Base-by-base conservation (phyloP, 2,113 vertebrate species). In the Myotis brandtii region DNA sequence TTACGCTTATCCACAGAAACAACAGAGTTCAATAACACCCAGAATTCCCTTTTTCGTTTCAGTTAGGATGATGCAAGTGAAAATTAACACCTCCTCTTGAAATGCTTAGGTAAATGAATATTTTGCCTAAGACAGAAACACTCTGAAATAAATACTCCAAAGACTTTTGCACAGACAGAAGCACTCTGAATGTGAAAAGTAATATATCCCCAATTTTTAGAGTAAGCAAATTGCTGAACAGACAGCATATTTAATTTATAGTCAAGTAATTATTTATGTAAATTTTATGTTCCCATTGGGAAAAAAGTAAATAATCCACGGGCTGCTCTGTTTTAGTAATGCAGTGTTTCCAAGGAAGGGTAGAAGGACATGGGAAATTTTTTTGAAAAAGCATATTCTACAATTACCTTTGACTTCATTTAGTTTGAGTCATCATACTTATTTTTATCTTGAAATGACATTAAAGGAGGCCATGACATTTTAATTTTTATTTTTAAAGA, bases 161-260 rank as follows among this genome's bases (percentile, higher is more conserved):
- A 94, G 46, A 70, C 18, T 69, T 92, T 62, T 87, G 11, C 17
- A 48, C 1, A 88, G 14, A 54, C 23, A 56, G 40, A 94, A 94
- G 69, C n/a, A 52, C 9, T 87, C 76, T 11, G 52, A 86, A 32
- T 83, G 16, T 91, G 66, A 80, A 87, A 93, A 96, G 56, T 54
- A 87, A 43, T 34, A 50, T 59, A n/a, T 67, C n/a, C n/a, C n/a
- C 48, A 46, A 9, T 52, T 86, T 94, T 93, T 79, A 87, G 50
- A 97, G n/a, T 69, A 67, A 69, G 25, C n/a, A 92, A 92, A 66
- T 62, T 95, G 23, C 30, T 40, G 9, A 90, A 54, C 62, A 84
- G 77, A 67, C 52, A 72, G 32, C n/a, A 6, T 10, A 46, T 5
- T 5, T 40, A 87, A 30, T 21, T 92, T 92, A 52, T 48, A 79